Evolutionary conservation across 2,113 vertebrate genomes (phyloP).

Genomic region (Tympanuchus pallidicinctus): DNA sequence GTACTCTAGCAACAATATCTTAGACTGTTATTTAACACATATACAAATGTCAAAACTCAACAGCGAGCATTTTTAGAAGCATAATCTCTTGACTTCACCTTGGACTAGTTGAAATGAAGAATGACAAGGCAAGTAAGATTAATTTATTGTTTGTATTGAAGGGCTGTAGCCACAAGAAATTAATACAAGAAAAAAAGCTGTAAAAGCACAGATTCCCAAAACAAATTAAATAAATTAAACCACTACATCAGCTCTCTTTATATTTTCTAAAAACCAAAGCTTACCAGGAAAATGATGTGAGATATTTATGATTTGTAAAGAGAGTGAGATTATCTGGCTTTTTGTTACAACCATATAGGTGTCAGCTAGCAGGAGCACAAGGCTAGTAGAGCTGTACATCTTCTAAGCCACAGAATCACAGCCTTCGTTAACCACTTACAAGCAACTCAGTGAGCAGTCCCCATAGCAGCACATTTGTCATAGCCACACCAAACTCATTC

Average conservation of each 20-base stretch:
- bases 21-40: neutral
- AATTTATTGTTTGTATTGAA: slow-evolving; percentile 9
- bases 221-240: slow-evolving; percentile 4
- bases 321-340: neutral
- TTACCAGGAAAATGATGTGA: neutral
- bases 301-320: neutral
- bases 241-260: neutral
- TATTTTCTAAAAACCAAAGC: neutral
- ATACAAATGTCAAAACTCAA: slow-evolving; percentile 58
- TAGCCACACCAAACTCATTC: neutral
- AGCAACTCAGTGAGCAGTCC: neutral
- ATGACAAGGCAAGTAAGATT: slow-evolving; percentile 7
- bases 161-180: neutral
- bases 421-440: neutral
- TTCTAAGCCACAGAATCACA: neutral
- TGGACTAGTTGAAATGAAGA: slow-evolving; percentile 30
- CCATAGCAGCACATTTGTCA: neutral
- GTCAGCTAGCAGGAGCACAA: neutral
- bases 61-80: neutral
- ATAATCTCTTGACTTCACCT: neutral
- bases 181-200: neutral
- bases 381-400: neutral
- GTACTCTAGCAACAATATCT: slow-evolving; percentile 60
- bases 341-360: fast-evolving
- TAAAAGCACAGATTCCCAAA: neutral